Evolutionary conservation across 2,888 invertebrate genomes (phyloP).

Genomic region (Acholoe squamosa): DNA sequence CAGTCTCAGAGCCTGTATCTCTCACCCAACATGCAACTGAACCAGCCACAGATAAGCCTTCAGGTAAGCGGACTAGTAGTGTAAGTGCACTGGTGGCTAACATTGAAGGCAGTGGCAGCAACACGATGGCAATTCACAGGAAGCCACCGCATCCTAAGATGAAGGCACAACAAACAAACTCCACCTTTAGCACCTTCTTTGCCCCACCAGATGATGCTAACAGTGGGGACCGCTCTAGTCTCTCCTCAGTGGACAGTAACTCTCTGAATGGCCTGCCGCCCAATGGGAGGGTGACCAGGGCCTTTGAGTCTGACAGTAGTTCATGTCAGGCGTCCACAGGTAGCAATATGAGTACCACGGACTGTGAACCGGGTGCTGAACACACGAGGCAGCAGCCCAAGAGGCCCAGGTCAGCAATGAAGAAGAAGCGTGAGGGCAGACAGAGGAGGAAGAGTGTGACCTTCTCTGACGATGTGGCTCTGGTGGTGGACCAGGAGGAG

Average conservation of each 20-base stretch:
- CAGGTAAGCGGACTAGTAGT: background rate
- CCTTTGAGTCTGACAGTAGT: conserved; percentile 49
- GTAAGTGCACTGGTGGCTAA: conserved; percentile 27
- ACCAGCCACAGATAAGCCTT: background rate
- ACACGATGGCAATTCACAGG: conserved; percentile 11
- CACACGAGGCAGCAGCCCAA: background rate
- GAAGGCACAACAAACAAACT: conserved; percentile 9
- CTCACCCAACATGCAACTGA: too few relatives aligned
- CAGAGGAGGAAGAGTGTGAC: conserved; percentile 57
- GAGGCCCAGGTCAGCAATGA: conserved; percentile 22
- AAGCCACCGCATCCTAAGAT: conserved; percentile 5
- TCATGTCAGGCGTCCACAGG: conserved; percentile 13
- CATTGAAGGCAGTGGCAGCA: background rate
- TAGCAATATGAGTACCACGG: conserved; percentile 45
- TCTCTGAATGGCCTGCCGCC: background rate
- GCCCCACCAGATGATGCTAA: conserved; percentile 13
- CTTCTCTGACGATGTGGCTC: conserved; percentile 61
- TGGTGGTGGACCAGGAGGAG: conserved; percentile 45
- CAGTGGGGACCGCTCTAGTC: conserved; percentile 29
- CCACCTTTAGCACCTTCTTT: conserved; percentile 48
- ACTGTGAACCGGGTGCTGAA: background rate
- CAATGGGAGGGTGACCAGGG: background rate
- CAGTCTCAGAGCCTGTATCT: background rate
- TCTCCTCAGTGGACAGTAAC: conserved; percentile 46
- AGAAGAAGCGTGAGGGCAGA: conserved; percentile 40